Percentiles rank a stretch among this genome's conserved stretches.
Evolutionary conservation across 2,113 vertebrate genomes (phyloP).

Genomic region (Petrocephalus microphthalmus): DNA sequence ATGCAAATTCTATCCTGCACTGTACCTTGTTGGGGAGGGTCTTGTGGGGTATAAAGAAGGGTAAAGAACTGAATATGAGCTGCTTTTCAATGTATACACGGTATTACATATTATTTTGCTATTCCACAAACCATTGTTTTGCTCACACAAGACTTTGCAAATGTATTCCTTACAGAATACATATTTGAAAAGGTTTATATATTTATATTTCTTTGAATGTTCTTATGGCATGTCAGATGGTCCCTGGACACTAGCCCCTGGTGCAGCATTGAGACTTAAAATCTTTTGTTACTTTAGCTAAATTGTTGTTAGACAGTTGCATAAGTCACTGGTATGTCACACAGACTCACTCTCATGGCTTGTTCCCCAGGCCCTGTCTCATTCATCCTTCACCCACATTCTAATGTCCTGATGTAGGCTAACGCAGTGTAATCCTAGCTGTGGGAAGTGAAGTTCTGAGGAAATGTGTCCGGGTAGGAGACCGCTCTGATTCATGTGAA

Average conservation of each 20-base stretch:
- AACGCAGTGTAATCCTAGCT: not conserved
- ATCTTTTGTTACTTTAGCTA: not conserved
- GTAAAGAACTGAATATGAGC: not conserved
- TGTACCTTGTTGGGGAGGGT: not conserved
- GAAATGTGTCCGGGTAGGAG: not conserved
- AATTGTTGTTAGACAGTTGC: not conserved
- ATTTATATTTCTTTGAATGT: not conserved
- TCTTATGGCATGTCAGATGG: not conserved
- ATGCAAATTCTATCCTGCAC: not conserved
- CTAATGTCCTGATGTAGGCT: not conserved
- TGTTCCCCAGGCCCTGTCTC: not conserved
- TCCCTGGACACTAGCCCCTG: not conserved
- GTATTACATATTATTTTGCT: too few relatives aligned
- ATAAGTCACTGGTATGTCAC: not conserved
- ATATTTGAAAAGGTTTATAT: not conserved
- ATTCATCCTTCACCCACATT: not conserved
- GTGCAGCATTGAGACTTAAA: not conserved
- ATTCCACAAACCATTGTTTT: too few relatives aligned
- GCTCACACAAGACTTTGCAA: not conserved
- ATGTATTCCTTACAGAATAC: not conserved
- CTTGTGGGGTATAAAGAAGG: not conserved
- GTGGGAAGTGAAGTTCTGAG: not conserved
- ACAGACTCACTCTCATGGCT: not conserved
- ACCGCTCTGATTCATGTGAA: not conserved
- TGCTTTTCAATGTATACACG: too few relatives aligned